These are phyloP conservation scores for Pachypeltis micranthus DNA, from an alignment of 1,140 invertebrate genomes.

Conservation along the genomic window DNA sequence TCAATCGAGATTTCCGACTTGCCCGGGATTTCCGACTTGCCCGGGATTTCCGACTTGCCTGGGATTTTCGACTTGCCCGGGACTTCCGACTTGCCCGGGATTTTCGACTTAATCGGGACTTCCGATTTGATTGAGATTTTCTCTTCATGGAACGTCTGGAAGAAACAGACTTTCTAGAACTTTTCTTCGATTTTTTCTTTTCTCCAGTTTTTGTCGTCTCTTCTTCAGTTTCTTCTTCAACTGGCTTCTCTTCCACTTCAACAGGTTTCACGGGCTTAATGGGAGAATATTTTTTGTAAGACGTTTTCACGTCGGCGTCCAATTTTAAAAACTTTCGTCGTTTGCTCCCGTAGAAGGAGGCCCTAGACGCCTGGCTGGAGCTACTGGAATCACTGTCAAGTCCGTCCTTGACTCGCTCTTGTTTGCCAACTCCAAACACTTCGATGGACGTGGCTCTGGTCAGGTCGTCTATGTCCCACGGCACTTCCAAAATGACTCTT, in stretches of 20 bases:
- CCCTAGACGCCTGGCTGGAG: neutral
- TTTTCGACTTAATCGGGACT: neutral
- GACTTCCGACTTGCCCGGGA: neutral
- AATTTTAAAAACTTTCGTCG: neutral
- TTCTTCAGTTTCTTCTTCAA: neutral
- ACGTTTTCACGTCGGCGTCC: neutral
- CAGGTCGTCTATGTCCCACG: neutral
- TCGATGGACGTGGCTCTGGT: conserved; percentile 8
- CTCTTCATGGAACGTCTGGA: neutral
- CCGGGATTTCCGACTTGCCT: neutral
- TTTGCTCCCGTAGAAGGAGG: neutral
- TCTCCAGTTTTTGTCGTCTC: neutral
- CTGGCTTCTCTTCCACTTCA: too few relatives aligned
- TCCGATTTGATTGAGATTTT: neutral
- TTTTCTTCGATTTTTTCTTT: neutral
- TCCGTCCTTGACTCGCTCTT: neutral
- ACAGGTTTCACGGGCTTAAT: too few relatives aligned
- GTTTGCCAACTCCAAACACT: conserved; percentile 5
- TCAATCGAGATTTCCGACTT: neutral
- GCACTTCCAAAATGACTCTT: neutral
- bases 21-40: neutral
- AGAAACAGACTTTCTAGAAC: neutral
- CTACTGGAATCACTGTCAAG: neutral
- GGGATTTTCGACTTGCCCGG: neutral
- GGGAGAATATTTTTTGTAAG: neutral